Conservation (phyloP, 2,797 vertebrate genomes). For the Xiphophorus birchmanni region DNA sequence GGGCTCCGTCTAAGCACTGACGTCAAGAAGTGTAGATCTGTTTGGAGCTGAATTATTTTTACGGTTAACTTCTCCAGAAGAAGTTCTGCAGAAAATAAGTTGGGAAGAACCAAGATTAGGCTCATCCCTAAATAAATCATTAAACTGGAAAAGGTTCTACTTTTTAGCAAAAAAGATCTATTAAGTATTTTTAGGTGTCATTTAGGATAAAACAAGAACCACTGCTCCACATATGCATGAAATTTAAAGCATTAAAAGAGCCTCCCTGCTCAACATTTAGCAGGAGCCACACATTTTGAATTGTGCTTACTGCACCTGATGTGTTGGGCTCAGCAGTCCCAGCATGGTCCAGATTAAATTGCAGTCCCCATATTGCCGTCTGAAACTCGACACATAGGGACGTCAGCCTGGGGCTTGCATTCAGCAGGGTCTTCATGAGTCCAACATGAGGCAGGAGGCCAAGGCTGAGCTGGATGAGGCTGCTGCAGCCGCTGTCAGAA, state of each 20-base stretch:
- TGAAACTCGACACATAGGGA: conserved; percentile 68
- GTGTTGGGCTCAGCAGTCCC: not conserved
- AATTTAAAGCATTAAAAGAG: not conserved
- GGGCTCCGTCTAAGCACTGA: conserved; percentile 81
- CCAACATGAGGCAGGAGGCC: conserved; percentile 43
- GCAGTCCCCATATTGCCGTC: not conserved
- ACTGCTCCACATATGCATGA: not conserved
- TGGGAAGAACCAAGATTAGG: not conserved
- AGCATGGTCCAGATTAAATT: not conserved
- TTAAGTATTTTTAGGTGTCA: not conserved
- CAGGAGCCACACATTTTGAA: not conserved
- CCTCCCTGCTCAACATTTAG: not conserved
- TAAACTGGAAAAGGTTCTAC: not conserved
- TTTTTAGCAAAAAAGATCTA: not conserved
- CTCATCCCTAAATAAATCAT: not conserved
- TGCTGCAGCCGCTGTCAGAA: conserved; percentile 52
- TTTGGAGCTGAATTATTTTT: conserved; percentile 81
- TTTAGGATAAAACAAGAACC: not conserved
- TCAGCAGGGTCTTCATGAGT: conserved; percentile 56
- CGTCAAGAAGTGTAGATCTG: conserved; percentile 71
- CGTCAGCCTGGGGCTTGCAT: conserved; percentile 49
- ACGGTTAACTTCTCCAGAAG: conserved; percentile 86
- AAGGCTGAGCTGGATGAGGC: conserved; percentile 62
- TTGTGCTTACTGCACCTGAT: conserved; percentile 34
- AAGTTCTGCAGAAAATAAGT: conserved; percentile 67